Evolutionary conservation across 2,113 vertebrate genomes (phyloP), one percentile per base, ranked within the genome.

Genomic region (Zeus faber): DNA sequence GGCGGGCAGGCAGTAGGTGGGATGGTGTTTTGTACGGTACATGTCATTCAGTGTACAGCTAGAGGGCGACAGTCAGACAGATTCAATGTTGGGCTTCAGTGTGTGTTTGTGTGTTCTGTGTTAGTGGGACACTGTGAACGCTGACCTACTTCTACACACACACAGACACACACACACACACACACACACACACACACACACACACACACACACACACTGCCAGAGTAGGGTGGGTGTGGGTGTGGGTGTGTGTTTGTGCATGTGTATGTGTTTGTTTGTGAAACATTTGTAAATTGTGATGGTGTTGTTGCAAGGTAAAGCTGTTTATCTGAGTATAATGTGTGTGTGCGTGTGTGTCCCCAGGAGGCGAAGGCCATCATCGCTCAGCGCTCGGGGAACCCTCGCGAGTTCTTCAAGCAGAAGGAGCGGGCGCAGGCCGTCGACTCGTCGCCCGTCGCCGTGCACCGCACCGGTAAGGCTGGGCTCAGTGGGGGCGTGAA

Each of bases 341-440:
- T 27, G 26, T 65, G 48, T 60, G 31, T 56, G 24, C 40, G 14
- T 39, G 10, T 57, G 16, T 57, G 23, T 59, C 4, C 54, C 10
- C 82, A 99, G 96, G 96, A 99, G 82, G 96, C 96, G 9, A 95
- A 95, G 18, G 95, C 96, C 73, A 96, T 98, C 76, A 98, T 99
- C 1, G 96, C 96, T 56, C 95, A 96, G 88, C 86, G 96, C 21
- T 92, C 93, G 0, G 93, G 91, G 71, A 99, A 99, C 81, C 96
- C 96, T 0, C 88, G 95, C 25, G 95, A 99, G 63, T 99, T 94
- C 76, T 98, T 99, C 87, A 95, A 93, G 82, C 80, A 66, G 87
- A 95, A 93, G 78, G 95, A 98, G 80, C 82, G 90, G 2, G 85
- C 89, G 31, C 79, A 81, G 88, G 92, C 93, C 20, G 80, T 91